Base-by-base conservation (phyloP, 2,113 vertebrate genomes). In the Toxotes jaculatrix region DNA sequence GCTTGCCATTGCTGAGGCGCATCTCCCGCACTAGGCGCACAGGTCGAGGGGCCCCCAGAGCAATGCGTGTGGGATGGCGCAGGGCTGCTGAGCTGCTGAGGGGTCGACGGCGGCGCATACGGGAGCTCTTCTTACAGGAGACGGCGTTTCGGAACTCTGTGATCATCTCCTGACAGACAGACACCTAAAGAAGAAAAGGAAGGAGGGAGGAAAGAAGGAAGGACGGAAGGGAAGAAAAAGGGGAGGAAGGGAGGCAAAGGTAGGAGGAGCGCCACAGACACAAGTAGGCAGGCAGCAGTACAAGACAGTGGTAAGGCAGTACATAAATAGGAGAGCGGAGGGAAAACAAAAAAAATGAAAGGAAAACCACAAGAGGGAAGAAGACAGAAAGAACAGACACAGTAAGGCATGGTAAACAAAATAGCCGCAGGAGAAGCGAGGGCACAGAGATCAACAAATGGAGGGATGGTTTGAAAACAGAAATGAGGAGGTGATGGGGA, bases 101-200 rank as follows among this genome's bases (percentile, higher is more conserved):
- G 31, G 96, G 95, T n/a, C 97, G 95, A 8, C 97, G 96, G 10
- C 96, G 95, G 53, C 97, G 96, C 71, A 96, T 95, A 13, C 96
- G 96, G 12, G 97, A 97, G 51, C 94, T 97, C 94, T 97, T 97
- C 91, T 96, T 97, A 93, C 97, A 98, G 43, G 97, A 97, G 80
- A 97, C 95, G 7, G 96, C 97, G 78, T 97, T 97, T 86, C 96
- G 93, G 65, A 98, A 96, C 90, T 98, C 97, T 36, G 96, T 97
- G 91, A 98, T 92, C 97, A 98, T 98, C 94, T 98, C 97, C 93
- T 96, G 97, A 94, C 97, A 98, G 77, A 98, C 96, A 38, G 97
- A 98, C 86, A 97, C 96, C 97, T 98, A 80, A 5, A 88, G 40
- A 47, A 47, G 19, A 23, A 60, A 79, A 57, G 36, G 79, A 65